Evolutionary conservation across 2,888 invertebrate species (phyloP), one percentile per base, ranked within the genome.

Genomic region (Zaprionus obscuricornis): DNA sequence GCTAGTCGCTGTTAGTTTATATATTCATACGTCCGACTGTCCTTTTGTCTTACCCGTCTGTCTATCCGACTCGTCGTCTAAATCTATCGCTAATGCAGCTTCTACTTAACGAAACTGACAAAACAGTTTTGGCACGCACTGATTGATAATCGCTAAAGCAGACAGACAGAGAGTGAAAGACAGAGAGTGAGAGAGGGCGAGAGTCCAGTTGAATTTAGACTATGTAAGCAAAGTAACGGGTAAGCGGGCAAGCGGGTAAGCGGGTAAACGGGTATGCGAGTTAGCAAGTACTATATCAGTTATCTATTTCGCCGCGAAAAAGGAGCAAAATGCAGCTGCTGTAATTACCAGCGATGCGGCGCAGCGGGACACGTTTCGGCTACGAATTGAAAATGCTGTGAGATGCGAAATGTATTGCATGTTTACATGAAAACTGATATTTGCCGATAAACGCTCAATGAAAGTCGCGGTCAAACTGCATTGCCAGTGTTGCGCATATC

Each of bases 341-440:
- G 81, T 72, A 79, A 75, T 82, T 82, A 60, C 77, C 74, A 16
- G 29, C 50, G 58, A 24, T 13, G 40, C 57, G 42, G 68, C 57
- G 55, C 43, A 42, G 45, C 60, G 14, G 57, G 55, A n/a, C 68
- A 71, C 55, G 68, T 68, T 68, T 70, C 49, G 39, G 47, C 36
- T 42, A 34, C 37, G 31, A 31, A 33, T 13, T 45, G 39, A 20
- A 26, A 10, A 49, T n/a, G n/a, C 24, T 39, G 70, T 34, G 58
- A 76, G 77, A 73, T 71, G 77, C 79, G 71, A 83, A 85, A 83
- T 81, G 68, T 85, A 83, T 82, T 82, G 82, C 82, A 85, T 82
- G 85, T 83, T 82, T 85, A 85, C 85, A 85, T 83, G 85, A 83
- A 85, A 82, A 76, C 77, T 71, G 85, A 85, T 82, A 83, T 74